Conservation (phyloP, 2,797 vertebrate species). For the Brachyrhaphis roseni region DNA sequence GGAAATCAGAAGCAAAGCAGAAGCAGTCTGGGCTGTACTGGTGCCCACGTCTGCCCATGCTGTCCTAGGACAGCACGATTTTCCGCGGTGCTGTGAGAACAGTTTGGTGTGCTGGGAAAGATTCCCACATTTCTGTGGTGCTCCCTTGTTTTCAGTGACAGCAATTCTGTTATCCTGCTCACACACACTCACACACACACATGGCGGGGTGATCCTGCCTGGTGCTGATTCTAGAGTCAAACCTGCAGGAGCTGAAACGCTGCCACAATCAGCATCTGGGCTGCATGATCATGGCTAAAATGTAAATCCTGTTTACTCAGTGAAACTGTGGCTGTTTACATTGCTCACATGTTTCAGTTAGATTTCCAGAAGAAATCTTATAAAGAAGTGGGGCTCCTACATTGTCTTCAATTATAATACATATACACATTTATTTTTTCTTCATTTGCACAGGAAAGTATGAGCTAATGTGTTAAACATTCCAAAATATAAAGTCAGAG, state of each 20-base stretch:
- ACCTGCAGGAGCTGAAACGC: slow-evolving; percentile 28
- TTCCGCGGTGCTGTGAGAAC: slow-evolving; percentile 39
- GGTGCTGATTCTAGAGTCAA: slow-evolving; percentile 18
- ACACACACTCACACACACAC: slow-evolving; percentile 18
- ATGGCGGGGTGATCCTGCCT: slow-evolving; percentile 32
- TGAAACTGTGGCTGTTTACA: neutral
- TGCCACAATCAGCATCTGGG: slow-evolving; percentile 35
- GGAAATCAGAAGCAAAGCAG: slow-evolving; percentile 47
- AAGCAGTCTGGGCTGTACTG: slow-evolving; percentile 44
- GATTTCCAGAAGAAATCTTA: slow-evolving; percentile 8
- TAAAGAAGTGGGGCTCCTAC: neutral
- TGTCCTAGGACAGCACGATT: slow-evolving; percentile 48
- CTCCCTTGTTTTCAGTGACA: slow-evolving; percentile 55
- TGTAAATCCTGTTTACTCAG: slow-evolving; percentile 19
- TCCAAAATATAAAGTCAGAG: neutral
- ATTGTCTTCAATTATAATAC: neutral
- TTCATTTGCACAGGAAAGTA: neutral
- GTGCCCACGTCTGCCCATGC: slow-evolving; percentile 44
- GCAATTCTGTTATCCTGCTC: slow-evolving; percentile 50
- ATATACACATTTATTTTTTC: neutral
- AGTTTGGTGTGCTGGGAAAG: slow-evolving; percentile 58
- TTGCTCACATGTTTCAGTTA: neutral
- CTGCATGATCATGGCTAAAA: neutral
- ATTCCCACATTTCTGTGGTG: slow-evolving; percentile 44
- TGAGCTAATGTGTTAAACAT: neutral